Percentiles rank a stretch among this genome's conserved stretches.
phyloP scores from a whole-genome alignment of 2,888 invertebrate species.

The Yponomeuta sedellus region DNA sequence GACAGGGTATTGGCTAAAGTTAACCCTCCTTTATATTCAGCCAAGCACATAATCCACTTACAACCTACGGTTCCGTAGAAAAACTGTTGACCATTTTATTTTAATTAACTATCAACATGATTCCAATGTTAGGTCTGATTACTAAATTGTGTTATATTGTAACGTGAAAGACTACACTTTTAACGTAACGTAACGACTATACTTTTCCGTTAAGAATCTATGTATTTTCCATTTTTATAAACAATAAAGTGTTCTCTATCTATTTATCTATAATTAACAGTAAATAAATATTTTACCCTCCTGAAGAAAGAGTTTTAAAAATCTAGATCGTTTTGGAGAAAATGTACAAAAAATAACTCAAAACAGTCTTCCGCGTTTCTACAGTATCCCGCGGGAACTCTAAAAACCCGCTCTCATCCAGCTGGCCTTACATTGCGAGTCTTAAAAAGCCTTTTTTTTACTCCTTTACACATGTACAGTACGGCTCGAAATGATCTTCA shows the following conservation, averaged over 20 bases:
- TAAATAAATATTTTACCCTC: too few species aligned
- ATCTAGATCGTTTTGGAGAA: too few species aligned
- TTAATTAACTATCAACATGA: background rate
- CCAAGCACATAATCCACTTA: background rate
- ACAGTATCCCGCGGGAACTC: background rate
- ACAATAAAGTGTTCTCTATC: too few species aligned
- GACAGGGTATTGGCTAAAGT: slow-evolving; percentile 9
- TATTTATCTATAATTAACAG: too few species aligned
- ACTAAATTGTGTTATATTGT: too few species aligned
- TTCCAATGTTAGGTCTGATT: too few species aligned
- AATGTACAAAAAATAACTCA: too few species aligned
- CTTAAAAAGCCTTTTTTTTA: slow-evolving; percentile 9
- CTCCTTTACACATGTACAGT: background rate
- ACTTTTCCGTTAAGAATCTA: too few species aligned
- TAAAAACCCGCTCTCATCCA: slow-evolving; percentile 11
- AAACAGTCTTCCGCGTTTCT: background rate
- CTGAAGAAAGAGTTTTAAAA: too few species aligned
- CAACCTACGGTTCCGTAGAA: background rate
- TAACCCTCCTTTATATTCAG: background rate
- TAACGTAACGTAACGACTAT: too few species aligned
- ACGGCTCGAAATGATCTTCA: background rate
- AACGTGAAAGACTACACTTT: too few species aligned
- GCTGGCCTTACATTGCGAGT: slow-evolving; percentile 12
- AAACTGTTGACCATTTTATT: background rate
- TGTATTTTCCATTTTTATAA: too few species aligned